These are phyloP conservation scores for Olivierus martensii DNA, from an alignment of 1,140 invertebrate species.

Conservation along the genomic window DNA sequence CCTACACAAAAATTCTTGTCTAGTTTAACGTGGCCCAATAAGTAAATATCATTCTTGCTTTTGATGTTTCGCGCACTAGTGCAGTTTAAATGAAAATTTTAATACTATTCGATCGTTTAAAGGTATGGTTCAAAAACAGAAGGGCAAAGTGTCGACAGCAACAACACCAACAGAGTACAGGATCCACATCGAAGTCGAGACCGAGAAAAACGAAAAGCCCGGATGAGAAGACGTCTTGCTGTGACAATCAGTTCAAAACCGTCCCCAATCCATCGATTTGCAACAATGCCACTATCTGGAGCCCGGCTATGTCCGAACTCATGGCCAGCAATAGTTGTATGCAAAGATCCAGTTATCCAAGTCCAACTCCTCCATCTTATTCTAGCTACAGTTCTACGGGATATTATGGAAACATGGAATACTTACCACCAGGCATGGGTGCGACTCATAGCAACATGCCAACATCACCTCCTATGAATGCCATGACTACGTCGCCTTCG, in stretches of 20 bases:
- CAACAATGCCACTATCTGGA: background rate
- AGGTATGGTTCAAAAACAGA: slow-evolving; percentile 99
- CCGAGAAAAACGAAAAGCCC: background rate
- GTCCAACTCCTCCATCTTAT: background rate
- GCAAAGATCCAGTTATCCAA: background rate
- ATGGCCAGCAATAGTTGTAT: background rate
- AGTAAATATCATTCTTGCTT: no score
- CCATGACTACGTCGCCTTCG: background rate
- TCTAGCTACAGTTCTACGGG: background rate
- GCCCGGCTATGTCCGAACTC: background rate
- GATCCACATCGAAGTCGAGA: background rate
- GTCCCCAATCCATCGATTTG: background rate
- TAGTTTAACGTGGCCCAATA: no score
- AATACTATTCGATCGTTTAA: slow-evolving; percentile 23
- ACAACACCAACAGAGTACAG: slow-evolving; percentile 25
- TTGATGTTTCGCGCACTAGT: no score
- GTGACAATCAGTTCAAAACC: background rate
- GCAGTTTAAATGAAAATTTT: no score
- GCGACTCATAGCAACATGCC: background rate
- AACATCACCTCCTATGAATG: background rate
- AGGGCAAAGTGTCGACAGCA: slow-evolving; percentile 76
- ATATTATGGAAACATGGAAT: background rate
- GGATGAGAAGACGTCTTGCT: background rate
- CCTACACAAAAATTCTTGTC: no score
- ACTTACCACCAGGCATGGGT: background rate